Evolutionary conservation across 2,113 vertebrate species (phyloP), one percentile per base, ranked within the genome.

Genomic region (Nematolebias whitei): DNA sequence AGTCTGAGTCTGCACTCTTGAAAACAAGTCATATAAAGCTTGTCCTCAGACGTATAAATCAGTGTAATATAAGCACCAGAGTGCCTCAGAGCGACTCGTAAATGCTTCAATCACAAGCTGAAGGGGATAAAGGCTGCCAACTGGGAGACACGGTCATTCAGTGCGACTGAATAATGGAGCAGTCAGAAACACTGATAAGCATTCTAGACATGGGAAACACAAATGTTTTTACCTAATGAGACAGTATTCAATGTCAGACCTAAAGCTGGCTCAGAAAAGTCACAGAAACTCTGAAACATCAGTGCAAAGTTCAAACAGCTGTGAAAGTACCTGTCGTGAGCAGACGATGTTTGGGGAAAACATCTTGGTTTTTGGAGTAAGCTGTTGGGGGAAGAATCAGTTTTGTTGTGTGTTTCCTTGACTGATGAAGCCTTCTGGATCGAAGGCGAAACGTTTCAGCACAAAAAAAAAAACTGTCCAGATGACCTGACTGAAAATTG

Each of bases 1-100:
- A 35, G 32, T 54, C 53, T 45, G 18, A 47, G 72, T 45, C 77
- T 48, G 41, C 24, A 75, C 71, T 79, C 61, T 82, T 79, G 49
- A 85, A 80, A 76, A 74, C 63, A 49, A 52, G 62, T 71, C 63
- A 61, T 70, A 83, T 80, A 72, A 80, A 78, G 68, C 68, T 26
- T 9, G 57, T 78, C 61, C 51, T 83, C 76, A 74, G 71, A 87
- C 49, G 78, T 66, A 80, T 63, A 54, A 63, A 83, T 86, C 74
- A 69, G 55, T 79, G 64, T 79, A 82, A 85, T 59, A 44, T 9
- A 73, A 85, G 77, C 26, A 45, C n/a, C 41, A 58, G 38, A 62
- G 64, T 82, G 67, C 66, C 60, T 79, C 58, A 16, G 54, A 50
- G 64, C 3, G 44, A 50, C 66, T 71, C 19, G 5, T 39, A 45